Base-by-base conservation (phyloP, 2,113 vertebrate species). In the Anarrhichthys ocellatus region DNA sequence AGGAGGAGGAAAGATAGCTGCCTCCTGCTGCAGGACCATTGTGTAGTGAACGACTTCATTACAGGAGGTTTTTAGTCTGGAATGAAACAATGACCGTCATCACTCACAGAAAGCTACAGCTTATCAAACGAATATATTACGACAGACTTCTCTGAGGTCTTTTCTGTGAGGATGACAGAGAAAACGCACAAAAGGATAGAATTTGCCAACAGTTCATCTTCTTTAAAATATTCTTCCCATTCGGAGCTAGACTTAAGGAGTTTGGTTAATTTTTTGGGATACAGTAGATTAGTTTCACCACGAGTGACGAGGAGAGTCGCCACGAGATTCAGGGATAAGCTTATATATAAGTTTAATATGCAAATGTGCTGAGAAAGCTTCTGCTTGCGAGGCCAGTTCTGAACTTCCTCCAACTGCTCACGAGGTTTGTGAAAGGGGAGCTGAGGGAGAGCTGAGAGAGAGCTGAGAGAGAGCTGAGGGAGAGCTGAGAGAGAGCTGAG, bases 71-170 rank as follows among this genome's bases (percentile, higher is more conserved):
- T 44, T 88, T 77, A 90, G 85, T 81, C 74, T 69, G 67, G 46
- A 70, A 85, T 56, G 52, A 73, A 85, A 66, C 50, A 29, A 65
- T n/a, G n/a, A 63, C 36, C 70, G 38, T 77, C 42, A 89, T 85
- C 81, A 20, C 78, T 92, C 88, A 91, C 90, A 91, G 86, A 89
- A 78, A 90, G 90, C 9, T 1, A 80, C 72, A 74, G 20, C 27
- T 63, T 0, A 82, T 24, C 13, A 81, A 38, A 69, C 5, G 14
- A 14, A 58, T 18, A 8, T 9, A 62, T 59, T 4, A 17, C 6
- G 3, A 34, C 8, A 40, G 40, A 15, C 6, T 56, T 9, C 0
- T 36, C 0, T 38, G 29, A 38, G 42, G 2, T 72, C 6, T 86
- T 91, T 88, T 91, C 79, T 91, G 87, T 87, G 89, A 90, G 74